A percentile compares a stretch with the other conserved stretches of the same genome.
These are phyloP conservation scores for Drosophila hydei DNA, from an alignment of 1,140 invertebrate genomes.

Conservation along the genomic window DNA sequence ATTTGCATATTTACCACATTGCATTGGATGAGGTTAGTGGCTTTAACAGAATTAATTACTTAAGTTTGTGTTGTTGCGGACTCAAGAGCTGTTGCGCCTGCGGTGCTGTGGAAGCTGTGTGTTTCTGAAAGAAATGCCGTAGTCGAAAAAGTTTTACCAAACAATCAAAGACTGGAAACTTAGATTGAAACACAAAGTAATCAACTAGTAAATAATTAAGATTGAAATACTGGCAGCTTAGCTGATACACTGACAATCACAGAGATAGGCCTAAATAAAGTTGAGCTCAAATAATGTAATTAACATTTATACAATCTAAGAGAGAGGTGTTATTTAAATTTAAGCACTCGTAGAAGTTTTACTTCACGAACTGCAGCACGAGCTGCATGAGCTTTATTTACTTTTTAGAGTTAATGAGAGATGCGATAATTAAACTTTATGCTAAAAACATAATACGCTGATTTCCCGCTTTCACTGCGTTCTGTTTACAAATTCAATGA, in stretches of 20 bases:
- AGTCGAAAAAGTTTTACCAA: neutral
- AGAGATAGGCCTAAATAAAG: too few species aligned
- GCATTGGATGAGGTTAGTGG: constrained; percentile 5
- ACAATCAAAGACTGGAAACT: neutral
- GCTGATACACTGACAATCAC: neutral
- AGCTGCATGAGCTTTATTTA: too few species aligned
- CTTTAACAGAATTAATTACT: constrained; percentile 67
- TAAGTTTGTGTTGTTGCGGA: constrained; percentile 38
- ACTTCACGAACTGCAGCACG: too few species aligned
- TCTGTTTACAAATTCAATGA: too few species aligned
- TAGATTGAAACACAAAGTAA: neutral
- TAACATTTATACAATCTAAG: too few species aligned
- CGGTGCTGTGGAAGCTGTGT: neutral
- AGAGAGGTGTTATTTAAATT: too few species aligned
- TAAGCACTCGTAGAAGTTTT: too few species aligned
- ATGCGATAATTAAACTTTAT: too few species aligned
- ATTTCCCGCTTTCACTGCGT: too few species aligned
- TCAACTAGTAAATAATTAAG: neutral
- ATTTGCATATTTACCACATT: constrained; percentile 47
- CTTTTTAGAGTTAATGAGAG: too few species aligned
- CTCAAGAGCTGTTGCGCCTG: constrained; percentile 6
- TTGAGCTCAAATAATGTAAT: too few species aligned
- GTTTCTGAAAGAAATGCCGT: neutral
- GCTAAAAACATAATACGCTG: too few species aligned
- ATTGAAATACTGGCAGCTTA: neutral